Evolutionary conservation across 2,113 vertebrate genomes (phyloP).

Genomic region (Heterotis niloticus): DNA sequence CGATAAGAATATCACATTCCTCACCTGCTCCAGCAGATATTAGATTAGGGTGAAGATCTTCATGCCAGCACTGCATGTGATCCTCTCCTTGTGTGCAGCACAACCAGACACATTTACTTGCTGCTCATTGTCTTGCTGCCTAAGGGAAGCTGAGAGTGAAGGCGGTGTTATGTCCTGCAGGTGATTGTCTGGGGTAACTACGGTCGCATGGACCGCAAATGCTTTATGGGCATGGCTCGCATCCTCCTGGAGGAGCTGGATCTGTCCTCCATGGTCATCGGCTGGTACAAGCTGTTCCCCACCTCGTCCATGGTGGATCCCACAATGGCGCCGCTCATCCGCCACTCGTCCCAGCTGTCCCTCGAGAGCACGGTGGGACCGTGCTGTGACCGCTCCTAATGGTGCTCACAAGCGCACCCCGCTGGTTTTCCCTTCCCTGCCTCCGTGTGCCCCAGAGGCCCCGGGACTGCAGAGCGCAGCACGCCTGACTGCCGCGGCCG

Average conservation of each 20-base stretch:
- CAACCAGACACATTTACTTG: background rate
- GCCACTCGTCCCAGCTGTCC: constrained; percentile 94
- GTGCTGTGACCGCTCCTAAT: constrained; percentile 90
- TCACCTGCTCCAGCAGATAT: background rate
- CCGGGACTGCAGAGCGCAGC: constrained; percentile 58
- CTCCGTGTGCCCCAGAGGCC: constrained; percentile 46
- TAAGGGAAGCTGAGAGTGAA: background rate
- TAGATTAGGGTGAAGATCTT: background rate
- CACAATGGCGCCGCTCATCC: constrained; percentile 84
- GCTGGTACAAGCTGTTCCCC: constrained; percentile 99
- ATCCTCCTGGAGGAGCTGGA: constrained; percentile 96
- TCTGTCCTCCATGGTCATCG: constrained; percentile 87
- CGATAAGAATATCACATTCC: background rate
- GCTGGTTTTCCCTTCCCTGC: constrained; percentile 57
- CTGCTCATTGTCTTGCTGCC: background rate
- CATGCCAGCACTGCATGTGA: background rate
- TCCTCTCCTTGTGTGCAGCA: background rate
- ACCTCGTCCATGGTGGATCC: constrained; percentile 98
- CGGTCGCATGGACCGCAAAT: constrained; percentile 94
- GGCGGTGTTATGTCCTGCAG: constrained; percentile 51
- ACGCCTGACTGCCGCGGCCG: constrained; percentile 60
- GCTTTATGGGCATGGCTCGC: constrained; percentile 96
- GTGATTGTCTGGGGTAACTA: constrained; percentile 99
- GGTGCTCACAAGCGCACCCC: constrained; percentile 34
- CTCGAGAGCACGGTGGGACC: constrained; percentile 95